phyloP scores from a whole-genome alignment of 1,140 invertebrate genomes.

The Drosophila ananassae region DNA sequence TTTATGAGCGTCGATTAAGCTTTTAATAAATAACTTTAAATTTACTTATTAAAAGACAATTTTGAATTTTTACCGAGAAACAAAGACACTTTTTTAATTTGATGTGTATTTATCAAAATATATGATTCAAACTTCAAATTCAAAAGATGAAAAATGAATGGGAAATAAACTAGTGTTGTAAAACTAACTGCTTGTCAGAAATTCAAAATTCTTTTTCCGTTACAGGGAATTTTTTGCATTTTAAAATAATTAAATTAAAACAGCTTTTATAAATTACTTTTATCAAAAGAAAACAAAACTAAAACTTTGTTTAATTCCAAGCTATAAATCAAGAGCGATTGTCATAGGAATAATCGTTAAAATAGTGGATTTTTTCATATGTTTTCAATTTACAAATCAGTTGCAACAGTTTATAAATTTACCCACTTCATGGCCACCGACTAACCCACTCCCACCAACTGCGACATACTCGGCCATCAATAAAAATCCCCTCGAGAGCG shows the following conservation, averaged over 20 bases:
- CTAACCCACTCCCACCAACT: not conserved
- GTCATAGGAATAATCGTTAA: not conserved
- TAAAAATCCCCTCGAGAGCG: conserved; percentile 34
- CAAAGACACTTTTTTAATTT: too few relatives aligned
- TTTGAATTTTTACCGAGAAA: not conserved
- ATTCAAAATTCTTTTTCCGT: too few relatives aligned
- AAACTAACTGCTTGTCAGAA: not conserved
- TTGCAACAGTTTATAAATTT: conserved; percentile 50
- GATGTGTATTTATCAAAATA: too few relatives aligned
- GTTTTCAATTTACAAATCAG: conserved; percentile 12
- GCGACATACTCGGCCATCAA: conserved; percentile 17
- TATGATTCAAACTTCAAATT: not conserved
- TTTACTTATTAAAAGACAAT: not conserved
- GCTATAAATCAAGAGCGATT: not conserved
- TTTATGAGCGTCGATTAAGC: not conserved
- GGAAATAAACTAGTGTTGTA: not conserved
- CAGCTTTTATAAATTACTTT: too few relatives aligned
- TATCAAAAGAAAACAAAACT: too few relatives aligned
- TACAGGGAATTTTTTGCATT: too few relatives aligned
- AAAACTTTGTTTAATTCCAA: too few relatives aligned
- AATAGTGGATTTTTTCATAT: not conserved
- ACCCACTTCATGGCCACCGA: conserved; percentile 45
- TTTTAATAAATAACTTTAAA: not conserved
- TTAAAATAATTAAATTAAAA: too few relatives aligned
- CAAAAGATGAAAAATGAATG: not conserved